Conservation (phyloP, 1,140 invertebrate genomes). For the Diuraphis noxia region DNA sequence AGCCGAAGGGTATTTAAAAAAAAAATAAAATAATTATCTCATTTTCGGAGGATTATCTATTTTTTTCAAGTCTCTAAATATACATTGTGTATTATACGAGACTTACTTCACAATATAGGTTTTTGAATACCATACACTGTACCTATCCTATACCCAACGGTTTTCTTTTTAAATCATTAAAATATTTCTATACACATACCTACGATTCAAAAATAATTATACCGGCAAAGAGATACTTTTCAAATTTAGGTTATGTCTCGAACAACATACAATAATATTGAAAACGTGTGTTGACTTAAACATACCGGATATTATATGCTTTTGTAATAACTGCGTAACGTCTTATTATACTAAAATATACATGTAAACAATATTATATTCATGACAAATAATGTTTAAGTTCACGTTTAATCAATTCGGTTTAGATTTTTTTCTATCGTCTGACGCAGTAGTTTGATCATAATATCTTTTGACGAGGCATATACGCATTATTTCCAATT, state of each 20-base stretch:
- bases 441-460: background rate
- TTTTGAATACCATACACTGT: background rate
- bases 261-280: background rate
- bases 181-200: background rate
- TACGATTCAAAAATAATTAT: background rate
- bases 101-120: background rate
- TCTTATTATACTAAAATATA: background rate
- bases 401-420: background rate
- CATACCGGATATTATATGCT: background rate
- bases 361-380: background rate
- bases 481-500: constrained; percentile 6
- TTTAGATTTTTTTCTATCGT: background rate
- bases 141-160: background rate
- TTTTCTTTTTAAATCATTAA: background rate
- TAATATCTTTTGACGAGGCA: background rate
- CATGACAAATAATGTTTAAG: background rate
- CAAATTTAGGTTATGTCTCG: background rate
- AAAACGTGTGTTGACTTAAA: background rate
- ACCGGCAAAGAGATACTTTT: background rate
- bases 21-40: background rate
- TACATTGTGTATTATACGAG: background rate
- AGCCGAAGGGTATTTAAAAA: background rate
- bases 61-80: background rate
- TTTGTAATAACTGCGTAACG: background rate
- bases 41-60: constrained; percentile 11